A percentile compares a stretch with the other conserved stretches of the same genome.
Evolutionary conservation across 2,113 vertebrate species (phyloP).

Genomic region (cat (Felis catus)): F.catus_Fca126_mat1.0 CM031419.1:137808001-137808500

Average conservation of each 20-base stretch:
- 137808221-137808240: background rate
- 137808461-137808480: background rate
- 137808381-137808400: background rate
- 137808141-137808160: background rate
- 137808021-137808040: background rate
- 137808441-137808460: background rate
- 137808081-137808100: background rate
- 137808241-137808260: background rate
- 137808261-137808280: background rate
- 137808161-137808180: background rate
- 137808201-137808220: background rate
- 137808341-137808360: background rate
- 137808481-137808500: background rate
- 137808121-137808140: background rate
- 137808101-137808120: background rate
- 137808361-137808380: background rate
- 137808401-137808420: background rate
- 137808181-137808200: background rate
- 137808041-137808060: background rate
- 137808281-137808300: background rate
- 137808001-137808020: rapidly evolving
- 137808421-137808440: background rate
- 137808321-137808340: background rate
- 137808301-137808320: background rate
- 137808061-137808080: background rate